Evolutionary conservation across 2,797 vertebrate genomes (phyloP), one percentile per base, ranked within the genome.

Genomic region (Zenarchopterus dispar): DNA sequence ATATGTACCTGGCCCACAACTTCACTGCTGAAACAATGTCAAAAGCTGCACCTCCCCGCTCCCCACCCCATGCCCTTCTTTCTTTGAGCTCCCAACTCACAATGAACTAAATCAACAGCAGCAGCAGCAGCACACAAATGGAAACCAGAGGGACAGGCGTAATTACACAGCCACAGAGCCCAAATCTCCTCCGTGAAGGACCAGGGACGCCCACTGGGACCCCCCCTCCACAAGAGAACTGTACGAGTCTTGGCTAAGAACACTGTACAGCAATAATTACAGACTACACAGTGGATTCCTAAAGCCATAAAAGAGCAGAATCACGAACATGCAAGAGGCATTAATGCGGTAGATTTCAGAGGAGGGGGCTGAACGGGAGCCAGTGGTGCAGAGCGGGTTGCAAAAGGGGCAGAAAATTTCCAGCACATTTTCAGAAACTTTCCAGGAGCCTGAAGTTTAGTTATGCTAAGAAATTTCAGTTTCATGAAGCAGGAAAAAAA

Each of bases 251-350:
- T 79, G 75, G 73, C 73, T 79, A 57, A 81, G 75, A 65, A 24
- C 77, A 73, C 62, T 60, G 80, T 28, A 24, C 53, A 73, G 77
- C 73, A 84, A 64, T 89, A 92, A 91, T 93, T 90, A 92, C 72
- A 85, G 85, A 76, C 71, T 78, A 57, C 69, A 80, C 73, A 65
- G 48, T 63, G 57, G 66, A 82, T 69, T 54, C 36, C 78, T 80
- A 78, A 76, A 84, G 66, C 74, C 46, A 54, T 22, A 41, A 58
- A 81, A 61, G 50, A 59, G 60, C 56, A 36, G 33, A 67, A 50
- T 42, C 67, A 49, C 73, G 61, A 66, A 59, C 66, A 80, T 58
- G 59, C 63, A 60, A 65, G 77, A 58, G 49, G 70, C 73, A 71
- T 75, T 64, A 72, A 56, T 70, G 65, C 61, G 64, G 80, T 33